Conservation (phyloP, 2,797 vertebrate genomes). For the Cichlasoma orientale region DNA sequence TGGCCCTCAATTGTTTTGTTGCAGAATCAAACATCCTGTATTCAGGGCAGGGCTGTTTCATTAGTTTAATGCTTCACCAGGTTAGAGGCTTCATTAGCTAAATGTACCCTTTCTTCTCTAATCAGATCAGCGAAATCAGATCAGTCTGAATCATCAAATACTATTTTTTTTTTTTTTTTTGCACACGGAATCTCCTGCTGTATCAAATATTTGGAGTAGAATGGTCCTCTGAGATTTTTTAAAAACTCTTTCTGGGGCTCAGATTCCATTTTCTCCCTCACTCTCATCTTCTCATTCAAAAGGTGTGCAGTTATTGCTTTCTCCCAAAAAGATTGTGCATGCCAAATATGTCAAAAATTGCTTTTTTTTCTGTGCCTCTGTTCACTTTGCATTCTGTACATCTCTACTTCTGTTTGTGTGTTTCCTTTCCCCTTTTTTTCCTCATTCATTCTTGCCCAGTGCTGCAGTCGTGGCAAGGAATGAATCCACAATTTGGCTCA, state of each 20-base stretch:
- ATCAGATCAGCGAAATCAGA: conserved; percentile 57
- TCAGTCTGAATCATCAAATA: conserved; percentile 36
- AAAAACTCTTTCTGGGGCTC: neutral
- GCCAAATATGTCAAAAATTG: conserved; percentile 32
- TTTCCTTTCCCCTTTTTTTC: conserved; percentile 25
- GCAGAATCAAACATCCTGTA: conserved; percentile 21
- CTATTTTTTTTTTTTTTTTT: neutral
- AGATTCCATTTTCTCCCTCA: neutral
- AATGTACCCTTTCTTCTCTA: conserved; percentile 52
- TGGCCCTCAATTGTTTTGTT: conserved; percentile 20
- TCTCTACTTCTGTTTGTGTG: conserved; percentile 26
- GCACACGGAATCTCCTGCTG: neutral
- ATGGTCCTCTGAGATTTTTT: conserved; percentile 16
- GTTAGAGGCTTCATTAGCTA: conserved; percentile 62
- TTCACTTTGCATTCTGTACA: conserved; percentile 48
- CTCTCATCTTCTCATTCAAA: conserved; percentile 5
- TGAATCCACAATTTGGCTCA: conserved; percentile 49
- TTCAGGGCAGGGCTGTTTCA: conserved; percentile 51
- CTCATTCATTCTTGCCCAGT: conserved; percentile 31
- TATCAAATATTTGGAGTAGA: neutral
- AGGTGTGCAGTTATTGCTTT: conserved; percentile 13
- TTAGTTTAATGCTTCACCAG: conserved; percentile 56
- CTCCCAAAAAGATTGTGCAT: neutral
- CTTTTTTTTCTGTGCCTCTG: conserved; percentile 4
- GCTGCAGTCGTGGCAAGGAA: conserved; percentile 34